Base-by-base conservation (phyloP, 2,888 invertebrate genomes). In the Actias luna region DNA sequence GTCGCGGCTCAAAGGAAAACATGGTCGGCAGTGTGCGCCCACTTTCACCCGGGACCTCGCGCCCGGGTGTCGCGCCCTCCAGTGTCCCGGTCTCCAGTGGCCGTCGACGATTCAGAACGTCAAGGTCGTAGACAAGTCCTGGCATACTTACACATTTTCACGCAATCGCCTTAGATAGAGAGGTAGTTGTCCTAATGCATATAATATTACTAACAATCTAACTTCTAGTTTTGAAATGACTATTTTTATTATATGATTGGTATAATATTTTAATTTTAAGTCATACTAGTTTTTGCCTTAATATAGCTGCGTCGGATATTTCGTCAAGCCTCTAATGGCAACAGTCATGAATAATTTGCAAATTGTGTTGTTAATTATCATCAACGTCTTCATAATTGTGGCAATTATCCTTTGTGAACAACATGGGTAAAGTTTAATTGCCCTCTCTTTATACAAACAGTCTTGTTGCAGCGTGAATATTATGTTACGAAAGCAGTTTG, bases 91-190 rank as follows among this genome's bases (percentile, higher is more conserved):
- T 78, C 80, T 79, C 79, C 74, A 73, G 78, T 79, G 80, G 76
- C 77, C 77, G 76, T 71, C 73, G 75, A 42, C 61, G 58, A 59
- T 69, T 73, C 73, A 75, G 69, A 65, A 73, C 76, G 75, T 77
- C 86, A 83, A 84, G 83, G 85, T 84, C 80, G 79, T 77, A 80
- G 76, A 77, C 78, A 70, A 75, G 72, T 73, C 76, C 78, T 82
- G 82, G 76, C 78, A 77, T 70, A 76, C 69, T 76, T 69, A 75
- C 71, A 69, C 70, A 69, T 71, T 72, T 65, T 62, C 63, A 65
- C 29, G 55, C 16, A 29, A 29, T 29, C 55, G 29, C 55, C n/a
- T 66, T 65, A 67, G 60, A 69, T 68, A 61, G 58, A 58, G 63
- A 63, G 7, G 31, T 31, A 50, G 22, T 25, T 50, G 3, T 12